Evolutionary conservation across 2,113 vertebrate species (phyloP).

Genomic region (Lampris megalopsis): DNA sequence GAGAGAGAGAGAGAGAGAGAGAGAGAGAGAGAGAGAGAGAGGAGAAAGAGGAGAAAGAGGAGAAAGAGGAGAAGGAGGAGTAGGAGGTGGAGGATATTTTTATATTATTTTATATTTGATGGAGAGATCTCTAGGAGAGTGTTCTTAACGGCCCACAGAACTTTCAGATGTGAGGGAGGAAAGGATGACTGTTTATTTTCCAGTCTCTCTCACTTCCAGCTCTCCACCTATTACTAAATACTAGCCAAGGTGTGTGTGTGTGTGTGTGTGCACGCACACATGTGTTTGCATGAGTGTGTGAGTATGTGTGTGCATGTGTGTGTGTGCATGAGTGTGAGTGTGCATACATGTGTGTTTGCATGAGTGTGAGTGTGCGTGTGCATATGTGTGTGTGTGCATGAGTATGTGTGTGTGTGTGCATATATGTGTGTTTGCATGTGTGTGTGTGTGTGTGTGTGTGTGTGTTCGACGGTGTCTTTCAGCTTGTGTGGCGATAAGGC

Average conservation of each 20-base stretch:
- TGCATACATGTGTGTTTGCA: slow-evolving; percentile 9
- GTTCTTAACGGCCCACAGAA: slow-evolving; percentile 64
- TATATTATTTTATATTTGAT: slow-evolving; percentile 24
- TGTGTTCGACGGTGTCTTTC: slow-evolving; percentile 61
- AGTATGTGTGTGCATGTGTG: background rate
- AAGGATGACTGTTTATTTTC: slow-evolving; percentile 66
- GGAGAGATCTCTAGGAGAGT: slow-evolving; percentile 62
- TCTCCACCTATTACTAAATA: slow-evolving; percentile 40
- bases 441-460: slow-evolving; percentile 3
- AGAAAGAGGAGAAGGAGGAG: slow-evolving; percentile 49
- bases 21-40: slow-evolving; percentile 24
- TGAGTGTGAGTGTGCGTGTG: slow-evolving; percentile 4
- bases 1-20: slow-evolving; percentile 28
- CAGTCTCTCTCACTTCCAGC: slow-evolving; percentile 53
- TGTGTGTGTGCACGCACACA: background rate
- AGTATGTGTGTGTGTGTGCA: background rate
- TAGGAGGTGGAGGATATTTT: slow-evolving; percentile 41
- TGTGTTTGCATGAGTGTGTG: background rate
- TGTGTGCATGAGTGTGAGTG: slow-evolving; percentile 47
- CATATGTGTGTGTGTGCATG: background rate
- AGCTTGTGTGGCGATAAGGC: slow-evolving; percentile 74
- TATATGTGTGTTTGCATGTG: background rate
- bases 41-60: slow-evolving; percentile 51
- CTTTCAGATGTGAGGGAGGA: slow-evolving; percentile 63
- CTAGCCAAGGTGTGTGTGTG: slow-evolving; percentile 35